Conservation (phyloP, 1,140 invertebrate species). For the Drosophila aff. region DNA sequence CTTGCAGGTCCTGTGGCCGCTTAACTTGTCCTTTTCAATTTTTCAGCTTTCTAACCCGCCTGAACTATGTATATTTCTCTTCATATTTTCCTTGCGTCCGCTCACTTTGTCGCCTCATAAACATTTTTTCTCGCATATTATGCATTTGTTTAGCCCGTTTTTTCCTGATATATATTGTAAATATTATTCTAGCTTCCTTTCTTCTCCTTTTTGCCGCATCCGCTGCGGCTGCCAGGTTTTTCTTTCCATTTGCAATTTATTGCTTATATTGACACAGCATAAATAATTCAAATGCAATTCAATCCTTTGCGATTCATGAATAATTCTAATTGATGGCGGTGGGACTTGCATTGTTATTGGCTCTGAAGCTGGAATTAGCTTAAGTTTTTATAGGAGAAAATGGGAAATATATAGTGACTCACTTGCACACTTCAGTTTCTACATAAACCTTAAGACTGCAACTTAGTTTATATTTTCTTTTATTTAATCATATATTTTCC, state of each 20-base stretch:
- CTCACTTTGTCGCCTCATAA: slow-evolving; percentile 34
- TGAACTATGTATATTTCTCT: slow-evolving; percentile 7
- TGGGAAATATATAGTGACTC: not conserved
- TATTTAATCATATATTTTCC: not conserved
- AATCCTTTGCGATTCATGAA: slow-evolving; percentile 35
- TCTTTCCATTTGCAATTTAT: slow-evolving; percentile 24
- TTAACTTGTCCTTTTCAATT: slow-evolving; percentile 54
- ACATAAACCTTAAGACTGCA: not conserved
- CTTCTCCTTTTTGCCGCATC: not conserved
- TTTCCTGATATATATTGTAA: slow-evolving; percentile 30
- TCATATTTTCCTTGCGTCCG: slow-evolving; percentile 10
- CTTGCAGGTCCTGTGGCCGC: slow-evolving; percentile 27
- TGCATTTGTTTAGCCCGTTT: slow-evolving; percentile 18
- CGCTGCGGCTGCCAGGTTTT: not conserved
- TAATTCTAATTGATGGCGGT: slow-evolving; percentile 35
- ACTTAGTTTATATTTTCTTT: not conserved
- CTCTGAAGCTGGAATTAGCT: slow-evolving; percentile 1
- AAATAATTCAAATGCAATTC: slow-evolving; percentile 46
- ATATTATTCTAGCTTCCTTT: slow-evolving; percentile 22
- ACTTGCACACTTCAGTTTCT: not conserved
- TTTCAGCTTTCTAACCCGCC: slow-evolving; percentile 17
- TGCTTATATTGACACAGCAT: slow-evolving; percentile 34
- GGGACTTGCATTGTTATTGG: not conserved
- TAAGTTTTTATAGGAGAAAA: not conserved
- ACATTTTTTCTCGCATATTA: slow-evolving; percentile 22